Evolutionary conservation across 2,797 vertebrate genomes (phyloP).

Genomic region (Cyclura pinguis): DNA sequence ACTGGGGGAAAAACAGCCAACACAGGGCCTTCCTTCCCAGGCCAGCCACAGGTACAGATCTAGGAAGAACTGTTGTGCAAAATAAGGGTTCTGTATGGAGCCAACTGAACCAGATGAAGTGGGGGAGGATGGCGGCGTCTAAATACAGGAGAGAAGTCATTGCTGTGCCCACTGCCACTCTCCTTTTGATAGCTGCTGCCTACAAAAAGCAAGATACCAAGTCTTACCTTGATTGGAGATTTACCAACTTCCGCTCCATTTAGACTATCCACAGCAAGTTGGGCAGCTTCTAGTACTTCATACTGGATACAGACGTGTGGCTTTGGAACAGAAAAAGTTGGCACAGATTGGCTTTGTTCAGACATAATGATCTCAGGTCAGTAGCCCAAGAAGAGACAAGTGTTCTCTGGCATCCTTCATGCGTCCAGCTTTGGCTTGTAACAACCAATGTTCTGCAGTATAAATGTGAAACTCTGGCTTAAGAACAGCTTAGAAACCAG

Average conservation of each 20-base stretch:
- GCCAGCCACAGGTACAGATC: not conserved
- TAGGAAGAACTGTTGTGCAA: not conserved
- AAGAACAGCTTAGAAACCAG: not conserved
- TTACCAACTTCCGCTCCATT: constrained; percentile 80
- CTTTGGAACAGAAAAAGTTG: constrained; percentile 65
- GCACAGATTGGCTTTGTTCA: constrained; percentile 17
- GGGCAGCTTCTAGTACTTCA: constrained; percentile 85
- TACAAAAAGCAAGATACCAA: accelerated
- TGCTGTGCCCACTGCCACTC: too few species aligned
- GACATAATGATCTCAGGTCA: accelerated
- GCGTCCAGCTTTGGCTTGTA: not conserved
- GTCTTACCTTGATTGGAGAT: constrained; percentile 82
- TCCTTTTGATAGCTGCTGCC: too few species aligned
- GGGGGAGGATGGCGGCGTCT: not conserved
- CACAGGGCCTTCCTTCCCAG: not conserved
- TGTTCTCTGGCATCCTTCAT: not conserved
- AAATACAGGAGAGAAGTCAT: too few species aligned
- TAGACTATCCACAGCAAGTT: constrained; percentile 83
- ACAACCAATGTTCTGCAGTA: not conserved
- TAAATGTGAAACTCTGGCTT: not conserved
- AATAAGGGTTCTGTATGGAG: not conserved
- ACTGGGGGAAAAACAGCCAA: not conserved
- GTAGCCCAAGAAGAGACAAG: not conserved
- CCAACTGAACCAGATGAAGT: not conserved
- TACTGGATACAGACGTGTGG: constrained; percentile 85